phyloP scores from a whole-genome alignment of 1,140 invertebrate genomes.

The Platorchestia sp. region DNA sequence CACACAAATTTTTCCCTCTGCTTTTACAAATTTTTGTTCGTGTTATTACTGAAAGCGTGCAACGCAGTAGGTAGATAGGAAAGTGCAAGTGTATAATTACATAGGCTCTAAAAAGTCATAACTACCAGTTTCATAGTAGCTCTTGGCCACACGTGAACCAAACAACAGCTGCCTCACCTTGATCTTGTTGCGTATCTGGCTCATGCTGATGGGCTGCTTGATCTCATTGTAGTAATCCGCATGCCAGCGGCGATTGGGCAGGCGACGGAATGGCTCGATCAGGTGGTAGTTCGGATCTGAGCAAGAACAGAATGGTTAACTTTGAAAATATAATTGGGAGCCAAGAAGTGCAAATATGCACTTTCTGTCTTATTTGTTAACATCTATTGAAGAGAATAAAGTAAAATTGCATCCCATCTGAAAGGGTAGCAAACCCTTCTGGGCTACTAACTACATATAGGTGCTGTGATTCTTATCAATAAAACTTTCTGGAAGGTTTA shows the following conservation, averaged over 20 bases:
- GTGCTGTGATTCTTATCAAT: too few relatives aligned
- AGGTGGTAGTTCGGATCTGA: constrained; percentile 76
- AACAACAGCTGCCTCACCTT: constrained; percentile 74
- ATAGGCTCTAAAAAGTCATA: too few relatives aligned
- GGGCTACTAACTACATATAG: too few relatives aligned
- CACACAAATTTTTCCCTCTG: too few relatives aligned
- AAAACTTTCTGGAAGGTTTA: too few relatives aligned
- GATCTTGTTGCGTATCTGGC: constrained; percentile 92
- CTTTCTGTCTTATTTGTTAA: not conserved
- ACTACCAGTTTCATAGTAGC: too few relatives aligned
- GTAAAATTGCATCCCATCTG: not conserved
- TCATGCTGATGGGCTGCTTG: constrained; percentile 93
- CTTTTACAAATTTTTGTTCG: too few relatives aligned
- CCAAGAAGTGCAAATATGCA: not conserved
- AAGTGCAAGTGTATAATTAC: too few relatives aligned
- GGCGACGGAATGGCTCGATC: constrained; percentile 91
- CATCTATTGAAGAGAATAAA: not conserved
- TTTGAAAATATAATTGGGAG: not conserved
- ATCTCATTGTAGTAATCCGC: constrained; percentile 99
- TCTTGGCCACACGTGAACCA: too few relatives aligned
- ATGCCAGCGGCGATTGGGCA: constrained; percentile 89
- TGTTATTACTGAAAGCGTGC: too few relatives aligned
- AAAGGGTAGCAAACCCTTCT: not conserved
- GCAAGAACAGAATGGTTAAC: constrained; percentile 55
- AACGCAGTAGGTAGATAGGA: too few relatives aligned